These are phyloP conservation scores for Pseudomyrmex flavicornis DNA, from an alignment of 1,140 invertebrate species.

Conservation along the genomic window DNA sequence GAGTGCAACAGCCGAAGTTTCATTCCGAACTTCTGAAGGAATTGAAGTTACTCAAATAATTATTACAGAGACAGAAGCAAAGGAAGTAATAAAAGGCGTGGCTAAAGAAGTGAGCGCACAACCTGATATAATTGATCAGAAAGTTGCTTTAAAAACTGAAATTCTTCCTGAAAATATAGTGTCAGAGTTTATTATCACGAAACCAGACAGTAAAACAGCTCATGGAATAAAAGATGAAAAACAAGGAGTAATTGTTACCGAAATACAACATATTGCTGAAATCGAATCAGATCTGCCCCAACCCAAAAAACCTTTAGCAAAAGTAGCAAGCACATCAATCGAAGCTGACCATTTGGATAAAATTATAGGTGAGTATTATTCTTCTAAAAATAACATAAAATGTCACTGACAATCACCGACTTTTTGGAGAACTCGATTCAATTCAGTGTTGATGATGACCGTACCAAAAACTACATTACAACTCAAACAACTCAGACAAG, in stretches of 20 bases:
- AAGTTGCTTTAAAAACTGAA: constrained; percentile 82
- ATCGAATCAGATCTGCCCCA: constrained; percentile 83
- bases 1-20: constrained; percentile 72
- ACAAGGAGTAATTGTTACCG: constrained; percentile 85
- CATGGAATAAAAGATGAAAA: constrained; percentile 80
- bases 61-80: constrained; percentile 79
- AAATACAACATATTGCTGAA: constrained; percentile 83
- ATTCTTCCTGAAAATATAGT: constrained; percentile 77
- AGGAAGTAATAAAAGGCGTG: constrained; percentile 80
- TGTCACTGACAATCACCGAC: constrained; percentile 25
- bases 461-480: background rate
- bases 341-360: constrained; percentile 82
- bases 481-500: background rate
- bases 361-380: constrained; percentile 85
- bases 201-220: constrained; percentile 77
- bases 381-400: constrained; percentile 59
- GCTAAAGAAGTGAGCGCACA: constrained; percentile 81
- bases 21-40: constrained; percentile 75
- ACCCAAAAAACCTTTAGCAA: constrained; percentile 77
- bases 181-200: constrained; percentile 78
- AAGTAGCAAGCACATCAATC: constrained; percentile 75
- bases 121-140: constrained; percentile 79
- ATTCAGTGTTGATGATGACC: background rate
- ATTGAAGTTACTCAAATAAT: constrained; percentile 79
- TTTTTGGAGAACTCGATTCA: constrained; percentile 1